These are phyloP conservation scores for Zhengitettix transpicula DNA, from an alignment of 2,888 invertebrate species.

Conservation along the genomic window DNA sequence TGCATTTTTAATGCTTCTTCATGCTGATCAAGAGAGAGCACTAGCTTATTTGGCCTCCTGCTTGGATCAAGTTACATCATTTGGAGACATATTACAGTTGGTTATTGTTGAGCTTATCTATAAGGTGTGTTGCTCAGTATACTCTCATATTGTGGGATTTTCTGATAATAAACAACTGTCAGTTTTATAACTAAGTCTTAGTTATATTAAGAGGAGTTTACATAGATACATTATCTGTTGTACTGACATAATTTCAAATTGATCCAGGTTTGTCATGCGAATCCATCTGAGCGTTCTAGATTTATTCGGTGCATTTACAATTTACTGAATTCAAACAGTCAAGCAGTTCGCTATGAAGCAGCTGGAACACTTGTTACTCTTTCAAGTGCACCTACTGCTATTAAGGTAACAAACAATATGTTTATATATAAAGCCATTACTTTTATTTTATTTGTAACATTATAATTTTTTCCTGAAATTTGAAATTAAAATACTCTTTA, in stretches of 20 bases:
- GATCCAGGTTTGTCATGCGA: conserved; percentile 78
- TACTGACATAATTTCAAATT: conserved; percentile 1
- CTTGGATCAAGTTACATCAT: conserved; percentile 82
- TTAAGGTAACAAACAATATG: conserved; percentile 41
- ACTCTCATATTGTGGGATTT: not conserved
- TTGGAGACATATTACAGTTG: conserved; percentile 93
- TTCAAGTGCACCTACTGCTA: conserved; percentile 93
- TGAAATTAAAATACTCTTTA: not conserved
- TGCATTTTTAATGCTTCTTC: conserved; percentile 95
- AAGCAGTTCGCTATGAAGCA: conserved; percentile 96
- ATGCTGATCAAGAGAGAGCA: conserved; percentile 91
- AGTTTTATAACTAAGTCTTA: not conserved
- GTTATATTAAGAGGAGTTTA: not conserved
- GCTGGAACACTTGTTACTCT: conserved; percentile 95
- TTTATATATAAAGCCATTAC: not conserved
- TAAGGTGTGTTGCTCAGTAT: conserved; percentile 45
- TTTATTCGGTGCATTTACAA: conserved; percentile 99
- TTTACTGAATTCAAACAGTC: conserved; percentile 82
- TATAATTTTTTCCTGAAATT: not conserved
- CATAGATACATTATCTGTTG: not conserved
- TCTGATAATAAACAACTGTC: not conserved
- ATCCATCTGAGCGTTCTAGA: conserved; percentile 85
- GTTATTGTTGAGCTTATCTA: conserved; percentile 99
- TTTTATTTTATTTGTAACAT: not conserved
- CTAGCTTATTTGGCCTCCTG: conserved; percentile 82